Evolutionary conservation across 2,113 vertebrate species (phyloP).

Genomic region (Ceuthmochares aereus): DNA sequence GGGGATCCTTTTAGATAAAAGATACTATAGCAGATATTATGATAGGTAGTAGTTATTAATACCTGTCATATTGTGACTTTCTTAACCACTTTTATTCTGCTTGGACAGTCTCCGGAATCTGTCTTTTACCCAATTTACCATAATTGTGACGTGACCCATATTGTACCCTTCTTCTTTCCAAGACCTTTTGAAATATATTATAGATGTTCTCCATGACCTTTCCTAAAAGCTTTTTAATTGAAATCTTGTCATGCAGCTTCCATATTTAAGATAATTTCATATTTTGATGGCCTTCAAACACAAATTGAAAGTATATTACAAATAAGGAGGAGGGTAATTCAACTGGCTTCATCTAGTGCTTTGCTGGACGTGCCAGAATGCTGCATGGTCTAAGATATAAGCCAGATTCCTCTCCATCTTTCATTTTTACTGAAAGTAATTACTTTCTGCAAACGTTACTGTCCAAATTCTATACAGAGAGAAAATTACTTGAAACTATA

Average conservation of each 20-base stretch:
- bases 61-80: conserved; percentile 50
- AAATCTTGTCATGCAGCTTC: conserved; percentile 35
- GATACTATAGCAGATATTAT: not conserved
- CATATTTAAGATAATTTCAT: conserved; percentile 34
- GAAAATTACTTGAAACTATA: not conserved
- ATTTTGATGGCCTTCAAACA: conserved; percentile 33
- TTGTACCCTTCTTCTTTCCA: not conserved
- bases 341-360: not conserved
- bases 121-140: conserved; percentile 34
- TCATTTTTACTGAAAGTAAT: not conserved
- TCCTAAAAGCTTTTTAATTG: conserved; percentile 65
- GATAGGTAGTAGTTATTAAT: conserved; percentile 39
- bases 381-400: not conserved
- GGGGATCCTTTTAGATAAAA: conserved; percentile 40
- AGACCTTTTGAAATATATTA: conserved; percentile 39
- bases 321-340: not conserved
- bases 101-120: conserved; percentile 11
- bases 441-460: not conserved
- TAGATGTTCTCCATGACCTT: not conserved
- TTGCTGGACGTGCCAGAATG: not conserved
- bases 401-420: not conserved
- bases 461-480: not conserved
- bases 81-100: conserved; percentile 49
- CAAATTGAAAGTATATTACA: not conserved
- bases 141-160: conserved; percentile 24